Conservation (phyloP, 2,888 invertebrate species). For the Geotrupes spiniger region DNA sequence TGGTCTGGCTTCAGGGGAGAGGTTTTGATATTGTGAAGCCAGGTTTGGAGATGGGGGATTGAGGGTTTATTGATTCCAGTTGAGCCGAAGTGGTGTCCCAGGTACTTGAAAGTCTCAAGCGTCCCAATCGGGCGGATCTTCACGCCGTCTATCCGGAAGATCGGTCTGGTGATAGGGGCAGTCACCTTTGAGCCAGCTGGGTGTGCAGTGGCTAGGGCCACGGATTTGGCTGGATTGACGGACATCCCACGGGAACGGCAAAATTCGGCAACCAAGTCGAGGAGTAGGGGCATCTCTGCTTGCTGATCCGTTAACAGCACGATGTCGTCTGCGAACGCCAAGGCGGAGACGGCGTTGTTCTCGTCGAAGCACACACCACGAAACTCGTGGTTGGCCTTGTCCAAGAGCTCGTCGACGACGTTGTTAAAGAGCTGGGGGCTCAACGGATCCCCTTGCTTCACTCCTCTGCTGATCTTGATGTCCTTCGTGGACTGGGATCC, state of each 20-base stretch:
- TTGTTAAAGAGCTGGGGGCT: conserved; percentile 33
- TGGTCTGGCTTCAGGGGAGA: conserved; percentile 46
- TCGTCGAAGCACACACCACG: conserved; percentile 21
- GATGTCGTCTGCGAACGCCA: conserved; percentile 44
- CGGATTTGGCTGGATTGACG: conserved; percentile 20
- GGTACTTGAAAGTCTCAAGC: conserved; percentile 24
- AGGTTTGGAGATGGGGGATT: background rate
- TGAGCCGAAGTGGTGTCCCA: conserved; percentile 35
- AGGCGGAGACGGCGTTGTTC: conserved; percentile 24
- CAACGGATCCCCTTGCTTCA: conserved; percentile 47
- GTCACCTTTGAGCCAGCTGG: conserved; percentile 5
- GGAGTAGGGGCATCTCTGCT: conserved; percentile 32
- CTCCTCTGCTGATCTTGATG: conserved; percentile 38
- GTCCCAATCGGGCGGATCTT: background rate
- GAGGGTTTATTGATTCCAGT: conserved; percentile 27
- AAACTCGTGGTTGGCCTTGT: background rate
- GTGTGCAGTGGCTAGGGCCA: conserved; percentile 15
- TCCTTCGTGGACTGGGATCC: conserved; percentile 23
- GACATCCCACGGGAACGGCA: conserved; percentile 27
- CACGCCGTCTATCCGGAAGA: background rate
- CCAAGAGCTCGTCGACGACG: conserved; percentile 31
- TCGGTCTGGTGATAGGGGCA: no score
- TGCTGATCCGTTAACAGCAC: conserved; percentile 37
- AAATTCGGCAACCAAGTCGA: conserved; percentile 15
- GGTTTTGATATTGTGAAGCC: conserved; percentile 27